A percentile compares a stretch with the other conserved stretches of the same genome.
Conservation (phyloP, 2,797 vertebrate genomes). For the Mustela erminea region DNA sequence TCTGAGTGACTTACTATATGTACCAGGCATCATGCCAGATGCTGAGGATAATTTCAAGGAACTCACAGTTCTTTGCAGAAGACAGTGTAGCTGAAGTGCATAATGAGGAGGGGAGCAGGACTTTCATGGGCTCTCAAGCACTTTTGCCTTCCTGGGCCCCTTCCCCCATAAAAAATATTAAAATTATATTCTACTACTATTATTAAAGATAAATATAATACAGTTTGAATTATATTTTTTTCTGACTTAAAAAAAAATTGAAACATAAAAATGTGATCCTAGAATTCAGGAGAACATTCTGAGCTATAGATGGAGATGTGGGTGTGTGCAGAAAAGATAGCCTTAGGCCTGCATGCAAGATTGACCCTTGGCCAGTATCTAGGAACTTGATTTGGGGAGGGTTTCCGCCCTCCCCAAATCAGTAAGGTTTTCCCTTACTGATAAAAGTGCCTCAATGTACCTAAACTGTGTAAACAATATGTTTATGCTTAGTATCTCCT, state of each 20-base stretch:
- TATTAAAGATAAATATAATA: not conserved
- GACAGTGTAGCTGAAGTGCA: not conserved
- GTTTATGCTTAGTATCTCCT: not conserved
- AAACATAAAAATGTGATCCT: not conserved
- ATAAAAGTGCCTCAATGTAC: not conserved
- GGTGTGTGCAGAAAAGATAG: not conserved
- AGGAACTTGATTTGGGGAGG: not conserved
- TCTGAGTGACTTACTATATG: not conserved
- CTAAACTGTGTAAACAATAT: not conserved
- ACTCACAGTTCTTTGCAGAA: not conserved
- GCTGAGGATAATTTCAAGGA: not conserved
- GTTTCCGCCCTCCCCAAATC: too few species aligned
- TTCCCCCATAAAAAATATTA: not conserved
- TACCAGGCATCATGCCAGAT: not conserved
- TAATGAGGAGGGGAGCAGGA: not conserved
- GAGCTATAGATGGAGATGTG: not conserved
- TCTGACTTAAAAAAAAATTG: constrained; percentile 13
- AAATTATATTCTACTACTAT: not conserved
- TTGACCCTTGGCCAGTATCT: not conserved
- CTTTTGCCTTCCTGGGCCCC: not conserved
- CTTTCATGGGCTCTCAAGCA: not conserved
- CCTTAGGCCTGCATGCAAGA: not conserved
- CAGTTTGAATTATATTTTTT: not conserved
- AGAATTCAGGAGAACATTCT: not conserved
- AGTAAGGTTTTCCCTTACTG: not conserved